Conservation (phyloP, 2,888 invertebrate species). For the Odiellus spinosus region DNA sequence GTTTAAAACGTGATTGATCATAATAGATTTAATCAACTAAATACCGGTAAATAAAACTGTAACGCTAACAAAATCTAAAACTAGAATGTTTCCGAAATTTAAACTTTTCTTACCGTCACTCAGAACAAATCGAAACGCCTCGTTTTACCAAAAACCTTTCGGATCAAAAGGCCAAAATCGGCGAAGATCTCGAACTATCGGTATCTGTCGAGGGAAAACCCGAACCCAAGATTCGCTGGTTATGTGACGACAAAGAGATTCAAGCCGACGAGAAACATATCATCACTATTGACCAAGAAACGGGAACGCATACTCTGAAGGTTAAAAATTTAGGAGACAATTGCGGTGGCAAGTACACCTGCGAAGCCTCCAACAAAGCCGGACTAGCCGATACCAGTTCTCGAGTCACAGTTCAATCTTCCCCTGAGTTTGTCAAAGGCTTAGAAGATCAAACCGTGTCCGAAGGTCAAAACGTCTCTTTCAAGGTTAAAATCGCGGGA, state of each 20-base stretch:
- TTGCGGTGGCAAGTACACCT: slow-evolving; percentile 69
- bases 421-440: background rate
- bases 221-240: background rate
- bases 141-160: background rate
- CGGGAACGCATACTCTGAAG: slow-evolving; percentile 34
- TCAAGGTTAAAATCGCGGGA: background rate
- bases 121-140: no score
- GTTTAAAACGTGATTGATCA: no score
- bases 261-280: background rate
- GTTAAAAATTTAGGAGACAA: slow-evolving; percentile 49
- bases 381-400: slow-evolving; percentile 24
- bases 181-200: slow-evolving; percentile 25
- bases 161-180: slow-evolving; percentile 42
- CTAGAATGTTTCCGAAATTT: no score
- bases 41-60: no score
- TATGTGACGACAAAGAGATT: slow-evolving; percentile 1
- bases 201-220: background rate
- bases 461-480: no score
- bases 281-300: slow-evolving; percentile 4
- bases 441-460: background rate
- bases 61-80: no score
- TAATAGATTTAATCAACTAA: no score
- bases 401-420: slow-evolving; percentile 4
- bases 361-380: slow-evolving; percentile 55
- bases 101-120: no score